These are phyloP conservation scores for Otocyon megalotis DNA, from an alignment of 2,113 vertebrate genomes.

Conservation along the genomic window DNA sequence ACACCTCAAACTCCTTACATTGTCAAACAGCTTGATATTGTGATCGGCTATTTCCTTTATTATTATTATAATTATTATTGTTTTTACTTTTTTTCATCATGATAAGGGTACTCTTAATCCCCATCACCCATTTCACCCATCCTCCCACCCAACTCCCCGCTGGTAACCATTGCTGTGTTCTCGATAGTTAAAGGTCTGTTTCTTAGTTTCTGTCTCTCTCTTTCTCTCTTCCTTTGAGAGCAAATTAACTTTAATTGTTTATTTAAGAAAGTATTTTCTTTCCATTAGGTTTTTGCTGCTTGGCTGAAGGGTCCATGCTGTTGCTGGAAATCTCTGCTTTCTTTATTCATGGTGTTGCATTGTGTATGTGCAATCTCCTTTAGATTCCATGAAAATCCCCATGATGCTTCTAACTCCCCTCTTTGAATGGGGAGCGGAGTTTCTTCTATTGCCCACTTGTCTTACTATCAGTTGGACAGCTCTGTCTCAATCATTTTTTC, in stretches of 20 bases:
- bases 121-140: neutral
- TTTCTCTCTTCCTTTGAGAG: neutral
- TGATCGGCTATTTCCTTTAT: neutral
- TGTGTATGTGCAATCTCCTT: neutral
- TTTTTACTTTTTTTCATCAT: neutral
- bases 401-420: neutral
- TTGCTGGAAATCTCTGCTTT: neutral
- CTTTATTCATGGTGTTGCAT: neutral
- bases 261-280: neutral
- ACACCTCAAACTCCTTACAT: neutral
- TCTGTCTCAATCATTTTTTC: neutral
- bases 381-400: neutral
- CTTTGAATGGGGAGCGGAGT: neutral
- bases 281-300: neutral
- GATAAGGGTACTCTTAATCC: neutral
- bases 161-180: neutral
- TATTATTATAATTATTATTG: neutral
- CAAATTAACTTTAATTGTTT: neutral
- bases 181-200: neutral
- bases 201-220: neutral
- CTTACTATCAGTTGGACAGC: neutral
- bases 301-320: neutral
- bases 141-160: neutral
- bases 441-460: neutral
- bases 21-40: neutral